Percentiles rank a stretch among this genome's conserved stretches.
Evolutionary conservation across 2,888 invertebrate genomes (phyloP).

Genomic region (Luperina nickerlii): DNA sequence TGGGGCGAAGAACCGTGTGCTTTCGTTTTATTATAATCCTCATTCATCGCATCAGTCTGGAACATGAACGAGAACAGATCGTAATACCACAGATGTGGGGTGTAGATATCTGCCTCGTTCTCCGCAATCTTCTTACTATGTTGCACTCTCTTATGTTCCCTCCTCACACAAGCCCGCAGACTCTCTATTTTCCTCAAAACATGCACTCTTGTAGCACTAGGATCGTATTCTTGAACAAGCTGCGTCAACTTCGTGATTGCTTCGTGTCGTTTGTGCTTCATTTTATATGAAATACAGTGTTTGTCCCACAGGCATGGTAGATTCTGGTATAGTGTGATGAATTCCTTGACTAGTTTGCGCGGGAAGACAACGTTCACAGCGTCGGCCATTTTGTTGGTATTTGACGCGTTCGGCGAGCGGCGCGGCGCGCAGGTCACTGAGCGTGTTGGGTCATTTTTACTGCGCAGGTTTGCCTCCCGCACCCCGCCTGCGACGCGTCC

Average conservation of each 20-base stretch:
- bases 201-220: conserved; percentile 83
- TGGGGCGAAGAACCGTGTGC: conserved; percentile 45
- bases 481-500: conserved; percentile 7
- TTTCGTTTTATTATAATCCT: conserved; percentile 32
- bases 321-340: conserved; percentile 80
- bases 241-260: conserved; percentile 81
- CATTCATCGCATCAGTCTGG: conserved; percentile 67
- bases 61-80: conserved; percentile 81
- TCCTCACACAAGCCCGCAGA: conserved; percentile 83
- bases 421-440: conserved; percentile 84
- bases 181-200: conserved; percentile 86
- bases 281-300: conserved; percentile 76
- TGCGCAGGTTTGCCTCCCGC: conserved; percentile 39
- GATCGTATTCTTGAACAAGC: conserved; percentile 81
- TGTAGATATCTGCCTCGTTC: conserved; percentile 76
- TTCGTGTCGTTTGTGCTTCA: conserved; percentile 79
- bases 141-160: conserved; percentile 80
- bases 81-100: conserved; percentile 84
- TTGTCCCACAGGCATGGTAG: conserved; percentile 83
- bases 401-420: conserved; percentile 76
- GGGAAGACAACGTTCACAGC: conserved; percentile 78
- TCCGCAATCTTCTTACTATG: conserved; percentile 75
- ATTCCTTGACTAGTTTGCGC: conserved; percentile 79
- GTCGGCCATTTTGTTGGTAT: conserved; percentile 73
- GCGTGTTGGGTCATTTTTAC: conserved; percentile 65